Conservation (phyloP, 2,888 invertebrate species). For the Nomada ferruginata region DNA sequence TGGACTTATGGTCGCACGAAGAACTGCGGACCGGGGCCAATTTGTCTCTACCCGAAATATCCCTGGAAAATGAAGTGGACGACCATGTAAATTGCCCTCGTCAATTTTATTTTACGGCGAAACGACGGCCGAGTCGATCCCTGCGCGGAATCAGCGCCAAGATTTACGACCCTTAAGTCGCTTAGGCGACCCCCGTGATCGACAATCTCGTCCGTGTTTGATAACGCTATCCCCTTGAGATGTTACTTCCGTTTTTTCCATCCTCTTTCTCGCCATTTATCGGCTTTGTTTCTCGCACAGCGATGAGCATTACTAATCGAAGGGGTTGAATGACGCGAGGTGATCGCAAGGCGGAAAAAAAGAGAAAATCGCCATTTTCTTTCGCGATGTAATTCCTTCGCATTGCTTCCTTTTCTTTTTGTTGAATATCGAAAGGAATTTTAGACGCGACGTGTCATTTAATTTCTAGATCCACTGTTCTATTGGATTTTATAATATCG, state of each 20-base stretch:
- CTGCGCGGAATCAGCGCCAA: conserved; percentile 12
- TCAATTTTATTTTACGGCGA: conserved; percentile 50
- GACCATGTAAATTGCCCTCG: conserved; percentile 55
- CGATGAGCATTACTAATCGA: no score
- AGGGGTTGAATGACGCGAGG: no score
- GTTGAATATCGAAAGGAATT: no score
- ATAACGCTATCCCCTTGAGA: not conserved
- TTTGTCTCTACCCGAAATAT: conserved; percentile 60
- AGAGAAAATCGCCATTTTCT: no score
- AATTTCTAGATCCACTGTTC: no score
- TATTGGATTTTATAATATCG: no score
- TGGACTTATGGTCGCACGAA: conserved; percentile 34
- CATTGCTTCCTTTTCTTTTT: no score
- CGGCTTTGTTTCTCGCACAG: not conserved
- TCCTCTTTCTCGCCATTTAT: not conserved
- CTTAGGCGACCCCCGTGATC: conserved; percentile 14
- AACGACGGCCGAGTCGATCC: conserved; percentile 11
- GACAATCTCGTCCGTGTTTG: not conserved
- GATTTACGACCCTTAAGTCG: conserved; percentile 26
- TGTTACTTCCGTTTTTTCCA: not conserved
- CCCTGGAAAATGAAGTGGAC: conserved; percentile 57
- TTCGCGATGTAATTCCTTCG: no score
- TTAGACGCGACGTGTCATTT: no score
- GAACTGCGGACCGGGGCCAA: conserved; percentile 36
- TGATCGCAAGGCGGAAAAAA: no score